Base-by-base conservation (phyloP, 1,140 invertebrate species). In the Drusus annulatus region DNA sequence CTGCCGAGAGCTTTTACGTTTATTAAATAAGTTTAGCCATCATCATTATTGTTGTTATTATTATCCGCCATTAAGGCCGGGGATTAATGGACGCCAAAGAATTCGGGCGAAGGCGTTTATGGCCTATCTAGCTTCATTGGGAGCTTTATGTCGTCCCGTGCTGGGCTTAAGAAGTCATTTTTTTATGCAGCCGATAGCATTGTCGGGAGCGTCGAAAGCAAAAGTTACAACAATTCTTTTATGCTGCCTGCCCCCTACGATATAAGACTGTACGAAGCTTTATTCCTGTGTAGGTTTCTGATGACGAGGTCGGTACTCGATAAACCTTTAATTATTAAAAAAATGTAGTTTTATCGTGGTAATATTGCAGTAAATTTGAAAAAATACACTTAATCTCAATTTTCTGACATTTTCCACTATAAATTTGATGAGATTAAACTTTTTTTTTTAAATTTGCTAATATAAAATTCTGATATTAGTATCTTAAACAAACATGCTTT, bases 21-120 rank as follows among this genome's bases (percentile, higher is more conserved):
- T 83, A 83, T 83, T 83, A 83, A 83, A 83, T 80, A 83, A 83
- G 82, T 83, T 83, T 69, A 60, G 56, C 78, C 80, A 80, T 75
- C 68, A 51, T 71, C 68, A 71, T 71, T 71, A 71, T 71, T 17
- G 52, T 25, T 52, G 68, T 71, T 71, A 71, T 71, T 71, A 71
- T 83, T 79, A 83, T 83, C 73, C 79, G 65, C 82, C 80, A 83
- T 83, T 81, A 83, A 80, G 79, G 80, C 62, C 51, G 50, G 63
- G 63, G 71, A 78, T 77, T 83, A 79, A 81, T 80, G 82, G 78
- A 56, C 25, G 58, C 19, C 31, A 16, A 76, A 83, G 82, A 83
- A 83, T 81, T 83, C 74, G 62, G 76, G 62, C 79, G 58, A 78
- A 73, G 71, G 79, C 82, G 82, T 83, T 83, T 81, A 83, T 80